These are phyloP conservation scores for Metaphire vulgaris DNA, from an alignment of 1,140 invertebrate species.

Conservation along the genomic window DNA sequence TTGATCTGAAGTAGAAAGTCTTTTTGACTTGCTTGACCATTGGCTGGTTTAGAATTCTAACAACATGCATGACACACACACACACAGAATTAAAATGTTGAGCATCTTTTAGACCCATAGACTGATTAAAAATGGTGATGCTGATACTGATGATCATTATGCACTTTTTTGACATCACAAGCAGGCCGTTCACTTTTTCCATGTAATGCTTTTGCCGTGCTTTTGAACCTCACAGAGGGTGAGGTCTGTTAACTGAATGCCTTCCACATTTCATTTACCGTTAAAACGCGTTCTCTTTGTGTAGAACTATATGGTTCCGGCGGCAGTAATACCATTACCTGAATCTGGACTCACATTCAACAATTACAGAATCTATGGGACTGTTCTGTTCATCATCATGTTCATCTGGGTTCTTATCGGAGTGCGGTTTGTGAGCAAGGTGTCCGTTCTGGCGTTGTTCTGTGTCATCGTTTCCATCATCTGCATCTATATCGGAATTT, in stretches of 20 bases:
- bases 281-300: not conserved
- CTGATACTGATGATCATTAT: too few relatives aligned
- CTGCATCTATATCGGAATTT: conserved; percentile 90
- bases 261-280: not conserved
- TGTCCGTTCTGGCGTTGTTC: conserved; percentile 87
- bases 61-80: too few relatives aligned
- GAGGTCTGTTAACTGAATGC: not conserved
- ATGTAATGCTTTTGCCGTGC: not conserved
- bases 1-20: too few relatives aligned
- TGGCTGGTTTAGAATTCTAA: too few relatives aligned
- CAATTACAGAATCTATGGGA: conserved; percentile 96
- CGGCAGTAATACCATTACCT: conserved; percentile 33
- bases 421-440: conserved; percentile 97
- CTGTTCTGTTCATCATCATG: conserved; percentile 78
- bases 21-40: too few relatives aligned
- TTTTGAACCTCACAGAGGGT: not conserved
- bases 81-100: too few relatives aligned
- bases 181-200: not conserved
- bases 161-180: not conserved
- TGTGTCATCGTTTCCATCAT: conserved; percentile 94
- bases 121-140: too few relatives aligned
- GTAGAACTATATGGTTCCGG: conserved; percentile 84
- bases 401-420: conserved; percentile 91
- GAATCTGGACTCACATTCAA: conserved; percentile 55
- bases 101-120: too few relatives aligned